Conservation (phyloP, 2,113 vertebrate genomes). For the Python bivittatus region DNA sequence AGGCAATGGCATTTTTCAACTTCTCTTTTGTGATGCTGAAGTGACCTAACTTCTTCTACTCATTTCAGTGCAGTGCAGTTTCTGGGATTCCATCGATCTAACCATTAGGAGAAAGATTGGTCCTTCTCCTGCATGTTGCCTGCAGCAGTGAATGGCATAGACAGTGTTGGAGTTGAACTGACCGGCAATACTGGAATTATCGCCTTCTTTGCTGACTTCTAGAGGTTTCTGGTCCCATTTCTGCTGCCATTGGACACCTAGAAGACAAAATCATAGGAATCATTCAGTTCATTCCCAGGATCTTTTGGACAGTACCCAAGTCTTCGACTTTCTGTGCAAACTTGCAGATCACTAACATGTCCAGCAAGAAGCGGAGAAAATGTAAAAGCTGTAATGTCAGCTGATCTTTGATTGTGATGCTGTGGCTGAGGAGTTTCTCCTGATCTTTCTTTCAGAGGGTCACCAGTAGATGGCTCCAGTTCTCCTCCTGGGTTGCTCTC, state of each 20-base stretch:
- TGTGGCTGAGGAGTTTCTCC: background rate
- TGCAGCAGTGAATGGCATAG: background rate
- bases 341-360: too few relatives aligned
- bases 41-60: background rate
- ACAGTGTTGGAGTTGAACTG: background rate
- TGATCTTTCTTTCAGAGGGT: background rate
- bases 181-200: background rate
- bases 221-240: background rate
- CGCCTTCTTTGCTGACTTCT: background rate
- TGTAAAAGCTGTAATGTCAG: too few relatives aligned
- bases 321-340: too few relatives aligned
- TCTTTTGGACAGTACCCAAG: too few relatives aligned
- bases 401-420: background rate
- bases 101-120: background rate
- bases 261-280: background rate
- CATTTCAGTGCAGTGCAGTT: too few relatives aligned
- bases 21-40: background rate
- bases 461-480: background rate
- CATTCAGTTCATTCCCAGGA: background rate
- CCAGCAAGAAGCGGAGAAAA: too few relatives aligned
- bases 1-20: background rate
- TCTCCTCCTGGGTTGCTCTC: background rate
- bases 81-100: accelerated
- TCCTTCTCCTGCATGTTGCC: background rate
- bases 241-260: background rate